phyloP scores from a whole-genome alignment of 2,113 vertebrate genomes.

The Tricholaema leucomelas region DNA sequence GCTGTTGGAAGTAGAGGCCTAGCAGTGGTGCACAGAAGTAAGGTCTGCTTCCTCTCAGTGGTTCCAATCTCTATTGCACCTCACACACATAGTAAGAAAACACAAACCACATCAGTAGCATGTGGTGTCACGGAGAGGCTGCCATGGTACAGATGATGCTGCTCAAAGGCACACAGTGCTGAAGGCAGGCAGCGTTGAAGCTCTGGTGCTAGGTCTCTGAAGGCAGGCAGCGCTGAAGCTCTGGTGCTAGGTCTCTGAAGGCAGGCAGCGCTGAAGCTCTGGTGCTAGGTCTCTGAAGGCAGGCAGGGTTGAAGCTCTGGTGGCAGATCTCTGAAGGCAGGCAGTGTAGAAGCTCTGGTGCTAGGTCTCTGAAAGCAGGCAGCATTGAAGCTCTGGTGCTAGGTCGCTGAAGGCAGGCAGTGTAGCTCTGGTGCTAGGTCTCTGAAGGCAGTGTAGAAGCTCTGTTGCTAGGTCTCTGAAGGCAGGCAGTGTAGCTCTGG shows the following conservation, averaged over 20 bases:
- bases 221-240: too few relatives aligned
- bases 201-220: too few relatives aligned
- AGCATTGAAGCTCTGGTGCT: too few relatives aligned
- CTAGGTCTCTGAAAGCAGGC: too few relatives aligned
- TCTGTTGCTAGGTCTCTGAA: not conserved
- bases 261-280: too few relatives aligned
- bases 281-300: not conserved
- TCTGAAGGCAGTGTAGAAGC: not conserved
- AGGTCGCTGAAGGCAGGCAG: too few relatives aligned
- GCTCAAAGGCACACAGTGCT: not conserved
- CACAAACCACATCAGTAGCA: not conserved
- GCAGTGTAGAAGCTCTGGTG: too few relatives aligned
- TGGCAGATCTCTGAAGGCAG: not conserved
- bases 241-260: too few relatives aligned
- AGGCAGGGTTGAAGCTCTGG: not conserved
- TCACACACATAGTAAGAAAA: not conserved
- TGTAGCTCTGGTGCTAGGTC: too few relatives aligned
- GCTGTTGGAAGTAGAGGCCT: not conserved
- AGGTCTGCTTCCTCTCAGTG: not conserved
- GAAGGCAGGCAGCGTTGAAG: too few relatives aligned
- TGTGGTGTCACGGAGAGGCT: not conserved
- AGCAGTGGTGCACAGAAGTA: not conserved
- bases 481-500: too few relatives aligned
- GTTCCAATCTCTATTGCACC: not conserved
- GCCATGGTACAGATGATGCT: accelerated